Conservation (phyloP, 2,113 vertebrate genomes). For the Ia io region DNA sequence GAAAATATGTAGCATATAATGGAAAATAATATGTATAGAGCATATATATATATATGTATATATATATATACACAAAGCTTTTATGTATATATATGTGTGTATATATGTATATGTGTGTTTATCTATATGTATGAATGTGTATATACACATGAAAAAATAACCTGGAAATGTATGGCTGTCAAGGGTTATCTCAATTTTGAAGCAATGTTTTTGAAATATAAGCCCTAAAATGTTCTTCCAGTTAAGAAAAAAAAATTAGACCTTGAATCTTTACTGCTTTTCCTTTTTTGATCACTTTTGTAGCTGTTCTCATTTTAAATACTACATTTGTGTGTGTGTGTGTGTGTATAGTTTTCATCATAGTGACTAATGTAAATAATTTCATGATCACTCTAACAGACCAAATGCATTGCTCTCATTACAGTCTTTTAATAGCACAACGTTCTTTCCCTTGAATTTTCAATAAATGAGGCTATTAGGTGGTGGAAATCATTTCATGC, state of each 20-base stretch:
- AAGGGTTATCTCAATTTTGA: neutral
- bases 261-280: neutral
- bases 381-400: constrained; percentile 13
- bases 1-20: neutral
- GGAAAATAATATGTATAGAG: neutral
- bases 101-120: neutral
- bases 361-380: constrained; percentile 32
- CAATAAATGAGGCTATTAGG: constrained; percentile 46
- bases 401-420: constrained; percentile 27
- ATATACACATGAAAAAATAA: neutral
- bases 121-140: neutral
- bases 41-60: neutral
- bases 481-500: constrained; percentile 66
- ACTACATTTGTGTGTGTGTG: neutral
- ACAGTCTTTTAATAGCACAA: constrained; percentile 29
- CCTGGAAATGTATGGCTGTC: neutral
- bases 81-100: neutral
- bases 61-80: neutral
- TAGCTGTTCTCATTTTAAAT: neutral
- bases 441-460: constrained; percentile 50
- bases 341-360: neutral
- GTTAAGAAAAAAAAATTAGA: neutral
- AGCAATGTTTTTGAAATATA: neutral
- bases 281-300: neutral
- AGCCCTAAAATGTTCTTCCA: neutral